These are phyloP conservation scores for Amphipyra berbera DNA, from an alignment of 2,888 invertebrate species.

Conservation along the genomic window DNA sequence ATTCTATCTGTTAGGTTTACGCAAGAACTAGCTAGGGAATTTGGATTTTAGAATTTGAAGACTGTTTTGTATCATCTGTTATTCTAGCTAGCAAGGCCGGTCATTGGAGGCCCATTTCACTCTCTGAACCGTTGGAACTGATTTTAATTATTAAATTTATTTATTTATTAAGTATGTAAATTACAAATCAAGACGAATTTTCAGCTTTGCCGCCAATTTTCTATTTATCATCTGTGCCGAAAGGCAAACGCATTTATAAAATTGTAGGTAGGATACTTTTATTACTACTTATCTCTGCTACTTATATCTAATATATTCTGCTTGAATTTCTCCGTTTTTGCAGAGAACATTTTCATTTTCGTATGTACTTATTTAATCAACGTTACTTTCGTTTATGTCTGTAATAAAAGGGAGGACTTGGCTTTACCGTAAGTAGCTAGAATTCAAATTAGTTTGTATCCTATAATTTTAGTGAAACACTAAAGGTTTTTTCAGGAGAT, in stretches of 20 bases:
- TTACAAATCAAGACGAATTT: too few species aligned
- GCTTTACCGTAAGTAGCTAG: conserved; percentile 2
- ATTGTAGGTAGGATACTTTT: conserved; percentile 6
- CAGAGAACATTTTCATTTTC: conserved; percentile 32
- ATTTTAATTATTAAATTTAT: too few species aligned
- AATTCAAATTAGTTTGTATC: conserved; percentile 12
- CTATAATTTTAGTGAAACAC: conserved; percentile 14
- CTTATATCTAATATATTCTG: conserved; percentile 19
- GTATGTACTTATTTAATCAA: conserved; percentile 35
- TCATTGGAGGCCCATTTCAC: too few species aligned
- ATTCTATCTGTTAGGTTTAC: conserved; percentile 37
- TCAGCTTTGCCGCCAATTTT: too few species aligned
- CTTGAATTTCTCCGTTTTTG: conserved; percentile 17
- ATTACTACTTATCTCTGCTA: conserved; percentile 6
- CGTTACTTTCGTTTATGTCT: conserved; percentile 25
- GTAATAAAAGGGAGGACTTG: conserved; percentile 32
- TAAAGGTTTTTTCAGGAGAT: too few species aligned
- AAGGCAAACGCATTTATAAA: too few species aligned
- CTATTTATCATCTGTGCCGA: too few species aligned
- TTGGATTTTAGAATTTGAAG: conserved; percentile 15
- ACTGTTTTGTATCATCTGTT: conserved; percentile 25
- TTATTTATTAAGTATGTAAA: too few species aligned
- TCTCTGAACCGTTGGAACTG: too few species aligned
- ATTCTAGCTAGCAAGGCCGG: too few species aligned
- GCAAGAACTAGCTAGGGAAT: conserved; percentile 35